Evolutionary conservation across 2,888 invertebrate genomes (phyloP).

Genomic region (Himalopsyche tibetana): DNA sequence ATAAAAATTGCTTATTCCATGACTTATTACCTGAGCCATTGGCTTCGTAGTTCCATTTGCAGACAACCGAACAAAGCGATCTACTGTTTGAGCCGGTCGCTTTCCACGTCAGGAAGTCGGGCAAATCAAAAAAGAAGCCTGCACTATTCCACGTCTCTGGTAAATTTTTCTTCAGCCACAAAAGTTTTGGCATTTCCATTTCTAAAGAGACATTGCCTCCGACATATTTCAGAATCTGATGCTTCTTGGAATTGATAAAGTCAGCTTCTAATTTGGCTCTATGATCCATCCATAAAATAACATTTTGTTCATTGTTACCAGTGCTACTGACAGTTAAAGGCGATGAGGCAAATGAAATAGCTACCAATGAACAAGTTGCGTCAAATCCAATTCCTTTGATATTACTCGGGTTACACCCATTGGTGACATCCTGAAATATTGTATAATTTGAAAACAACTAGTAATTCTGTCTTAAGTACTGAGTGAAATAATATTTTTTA

Average conservation of each 20-base stretch:
- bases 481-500: too few relatives aligned
- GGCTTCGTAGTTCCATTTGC: constrained; percentile 95
- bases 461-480: too few relatives aligned
- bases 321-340: constrained; percentile 84
- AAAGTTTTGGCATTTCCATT: constrained; percentile 96
- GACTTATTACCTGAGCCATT: constrained; percentile 76
- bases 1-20: constrained; percentile 87
- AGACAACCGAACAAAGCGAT: constrained; percentile 93
- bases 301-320: constrained; percentile 84
- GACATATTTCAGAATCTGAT: constrained; percentile 88
- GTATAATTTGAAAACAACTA: too few relatives aligned
- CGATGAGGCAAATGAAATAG: constrained; percentile 81
- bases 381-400: constrained; percentile 96
- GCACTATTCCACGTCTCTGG: constrained; percentile 82
- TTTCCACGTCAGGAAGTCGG: constrained; percentile 95
- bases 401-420: constrained; percentile 74
- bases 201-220: constrained; percentile 96
- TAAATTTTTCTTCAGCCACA: constrained; percentile 92
- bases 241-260: constrained; percentile 85
- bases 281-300: constrained; percentile 96
- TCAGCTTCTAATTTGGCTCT: constrained; percentile 88
- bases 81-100: constrained; percentile 86
- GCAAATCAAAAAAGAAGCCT: constrained; percentile 91
- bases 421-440: constrained; percentile 78
- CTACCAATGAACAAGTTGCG: constrained; percentile 95